Base-by-base conservation (phyloP, 2,888 invertebrate genomes). In the Macrophya alboannulata region DNA sequence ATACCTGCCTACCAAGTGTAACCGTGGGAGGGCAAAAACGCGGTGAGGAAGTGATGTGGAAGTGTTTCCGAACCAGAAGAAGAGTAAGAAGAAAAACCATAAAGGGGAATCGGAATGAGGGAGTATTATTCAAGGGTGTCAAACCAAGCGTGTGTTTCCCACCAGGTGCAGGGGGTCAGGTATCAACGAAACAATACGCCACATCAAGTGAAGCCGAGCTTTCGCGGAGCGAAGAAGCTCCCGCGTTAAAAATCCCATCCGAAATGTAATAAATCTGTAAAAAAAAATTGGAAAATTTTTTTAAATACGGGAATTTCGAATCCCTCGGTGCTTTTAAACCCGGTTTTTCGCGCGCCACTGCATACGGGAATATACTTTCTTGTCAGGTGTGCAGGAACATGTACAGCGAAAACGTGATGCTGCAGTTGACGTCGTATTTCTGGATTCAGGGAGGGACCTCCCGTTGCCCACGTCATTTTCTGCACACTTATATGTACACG, bases 121-220 rank as follows among this genome's bases (percentile, higher is more conserved):
- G 43, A 55, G 51, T 55, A 51, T 81, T 81, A 12, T 59, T 81
- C 81, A 43, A 81, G 81, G 59, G 81, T 81, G 81, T 59, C 62
- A 81, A 43, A 43, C 43, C 40, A 43, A 62, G 81, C 81, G 48
- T 51, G 77, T 17, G 17, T 74, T 25, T 74, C 74, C n/a, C 51
- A 77, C 8, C 31, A 31, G 48, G 37, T 55, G 31, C 31, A 31
- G 25, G 25, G 25, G 51, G 4, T 77, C 51, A 55, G 31, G 77
- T 51, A 77, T 31, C 77, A 55, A 45, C 15, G 68, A 37, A 68
- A 68, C 37, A 68, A 68, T 37, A 68, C 45, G 45, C 43, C 45
- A 1, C n/a, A 3, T 43, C 43, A 10, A 21, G 45, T 45, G 12
- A 74, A 68, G 37, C 37, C 10, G 25, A 37, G 25, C 31, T 68